Conservation (phyloP, 1,140 invertebrate species). For the Drosophila murphyi region DNA sequence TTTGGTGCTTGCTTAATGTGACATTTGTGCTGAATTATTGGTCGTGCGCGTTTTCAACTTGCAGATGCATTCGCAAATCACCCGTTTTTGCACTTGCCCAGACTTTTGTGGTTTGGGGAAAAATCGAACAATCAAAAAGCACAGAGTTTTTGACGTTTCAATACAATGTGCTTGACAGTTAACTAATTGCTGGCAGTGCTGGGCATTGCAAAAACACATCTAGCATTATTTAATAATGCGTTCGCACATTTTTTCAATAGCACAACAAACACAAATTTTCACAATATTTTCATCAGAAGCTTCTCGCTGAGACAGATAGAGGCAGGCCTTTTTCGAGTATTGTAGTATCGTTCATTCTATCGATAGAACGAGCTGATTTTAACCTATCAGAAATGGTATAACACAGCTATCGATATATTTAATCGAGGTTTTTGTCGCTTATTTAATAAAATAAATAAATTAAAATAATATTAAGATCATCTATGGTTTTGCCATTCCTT, state of each 20-base stretch:
- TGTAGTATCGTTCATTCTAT: constrained; percentile 7
- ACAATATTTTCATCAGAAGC: constrained; percentile 52
- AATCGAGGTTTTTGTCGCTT: background rate
- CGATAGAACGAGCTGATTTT: background rate
- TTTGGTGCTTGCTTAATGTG: constrained; percentile 72
- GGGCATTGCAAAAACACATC: constrained; percentile 13
- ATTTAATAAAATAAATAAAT: too few species aligned
- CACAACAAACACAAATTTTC: constrained; percentile 44
- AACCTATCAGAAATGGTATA: constrained; percentile 1
- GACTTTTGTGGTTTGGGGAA: constrained; percentile 32
- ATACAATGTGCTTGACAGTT: constrained; percentile 7
- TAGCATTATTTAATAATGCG: constrained; percentile 39
- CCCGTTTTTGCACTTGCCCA: constrained; percentile 35
- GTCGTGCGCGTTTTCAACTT: constrained; percentile 33
- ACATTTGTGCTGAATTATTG: constrained; percentile 62
- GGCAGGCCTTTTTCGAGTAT: constrained; percentile 27
- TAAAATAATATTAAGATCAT: too few species aligned
- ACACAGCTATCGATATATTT: background rate
- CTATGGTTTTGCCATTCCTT: too few species aligned
- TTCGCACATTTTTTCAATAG: constrained; percentile 19
- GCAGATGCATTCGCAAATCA: constrained; percentile 23
- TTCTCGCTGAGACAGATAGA: constrained; percentile 35
- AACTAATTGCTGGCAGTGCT: constrained; percentile 13
- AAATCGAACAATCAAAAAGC: constrained; percentile 44
- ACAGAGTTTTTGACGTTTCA: constrained; percentile 8